A percentile compares a stretch with the other conserved stretches of the same genome.
phyloP scores from a whole-genome alignment of 2,888 invertebrate genomes.

The Nemotelus nigrinus region DNA sequence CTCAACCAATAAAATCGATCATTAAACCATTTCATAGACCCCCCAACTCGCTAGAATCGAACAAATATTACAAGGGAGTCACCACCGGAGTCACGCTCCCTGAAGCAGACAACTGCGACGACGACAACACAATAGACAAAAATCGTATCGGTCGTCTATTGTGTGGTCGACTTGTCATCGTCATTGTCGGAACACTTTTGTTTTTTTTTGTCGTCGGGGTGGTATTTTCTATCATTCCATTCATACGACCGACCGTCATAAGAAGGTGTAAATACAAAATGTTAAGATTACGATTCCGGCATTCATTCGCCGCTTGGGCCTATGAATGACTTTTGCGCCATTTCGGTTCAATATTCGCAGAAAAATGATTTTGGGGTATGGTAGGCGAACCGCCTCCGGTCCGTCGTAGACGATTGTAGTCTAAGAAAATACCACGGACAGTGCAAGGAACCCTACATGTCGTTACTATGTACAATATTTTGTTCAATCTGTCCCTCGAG shows the following conservation, averaged over 20 bases:
- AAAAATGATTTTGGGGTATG: background rate
- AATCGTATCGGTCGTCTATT: too few relatives aligned
- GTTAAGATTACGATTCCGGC: slow-evolving; percentile 3
- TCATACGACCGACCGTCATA: background rate
- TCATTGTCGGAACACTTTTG: too few relatives aligned
- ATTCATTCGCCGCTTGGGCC: background rate
- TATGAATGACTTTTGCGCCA: slow-evolving; percentile 19
- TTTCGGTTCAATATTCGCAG: slow-evolving; percentile 20
- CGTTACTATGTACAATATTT: background rate
- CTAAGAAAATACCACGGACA: background rate
- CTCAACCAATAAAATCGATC: too few relatives aligned
- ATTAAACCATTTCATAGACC: too few relatives aligned
- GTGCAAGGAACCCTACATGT: background rate
- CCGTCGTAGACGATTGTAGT: background rate
- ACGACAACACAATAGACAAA: too few relatives aligned
- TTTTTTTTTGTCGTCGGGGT: too few relatives aligned
- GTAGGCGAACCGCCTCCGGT: background rate
- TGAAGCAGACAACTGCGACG: too few relatives aligned
- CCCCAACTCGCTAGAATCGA: too few relatives aligned
- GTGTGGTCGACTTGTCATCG: too few relatives aligned
- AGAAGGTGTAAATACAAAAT: background rate
- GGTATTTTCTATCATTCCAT: background rate
- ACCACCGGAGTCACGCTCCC: too few relatives aligned
- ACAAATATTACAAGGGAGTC: too few relatives aligned
- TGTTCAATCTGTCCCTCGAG: background rate